Base-by-base conservation (phyloP, 2,113 vertebrate species). In the Corythoichthys haematopterus region DNA sequence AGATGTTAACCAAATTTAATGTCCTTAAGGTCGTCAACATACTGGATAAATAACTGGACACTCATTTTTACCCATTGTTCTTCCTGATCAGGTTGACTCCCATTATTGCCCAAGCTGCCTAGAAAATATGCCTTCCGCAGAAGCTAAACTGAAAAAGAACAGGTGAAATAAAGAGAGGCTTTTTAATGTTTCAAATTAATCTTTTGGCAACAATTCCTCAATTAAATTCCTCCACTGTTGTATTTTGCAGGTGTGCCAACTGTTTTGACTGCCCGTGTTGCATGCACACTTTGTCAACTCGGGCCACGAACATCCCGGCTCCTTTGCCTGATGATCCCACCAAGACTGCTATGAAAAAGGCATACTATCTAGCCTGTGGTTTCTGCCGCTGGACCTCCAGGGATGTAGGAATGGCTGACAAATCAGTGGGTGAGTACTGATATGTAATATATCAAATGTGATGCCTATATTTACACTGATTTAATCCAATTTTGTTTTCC, bases 111-210 rank as follows among this genome's bases (percentile, higher is more conserved):
- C 97, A 61, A 99, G 97, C 86, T 99, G 97, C 81, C 74, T 99
- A 91, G 97, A 99, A 85, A 99, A 98, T 83, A 99, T 99, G 97
- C 97, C 97, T 0, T 98, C 97, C 11, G 97, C 97, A 72, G 97
- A 99, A 88, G 97, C 97, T n/a, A 99, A 99, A 75, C 91, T 99
- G 12, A 99, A 99, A 81, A 99, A 98, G 89, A 99, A 99, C 80
- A 95, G 97, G 97, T 98, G 76, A 81, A 62, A 6, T 20, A 33
- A 58, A 0, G 0, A 40, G 9, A 36, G 13, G 2, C 10, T 37
- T 7, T 14, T 12, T 11, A n/a, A 63, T 63, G 7, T 13, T 16
- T 62, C 43, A 3, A 28, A 7, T 7, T 63, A 11, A 33, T 35
- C 28, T 56, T 56, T 45, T 20, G 40, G 8, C 2, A 11, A 16